Evolutionary conservation across 2,888 invertebrate genomes (phyloP), one percentile per base, ranked within the genome.

Genomic region (Tenodera sinensis): DNA sequence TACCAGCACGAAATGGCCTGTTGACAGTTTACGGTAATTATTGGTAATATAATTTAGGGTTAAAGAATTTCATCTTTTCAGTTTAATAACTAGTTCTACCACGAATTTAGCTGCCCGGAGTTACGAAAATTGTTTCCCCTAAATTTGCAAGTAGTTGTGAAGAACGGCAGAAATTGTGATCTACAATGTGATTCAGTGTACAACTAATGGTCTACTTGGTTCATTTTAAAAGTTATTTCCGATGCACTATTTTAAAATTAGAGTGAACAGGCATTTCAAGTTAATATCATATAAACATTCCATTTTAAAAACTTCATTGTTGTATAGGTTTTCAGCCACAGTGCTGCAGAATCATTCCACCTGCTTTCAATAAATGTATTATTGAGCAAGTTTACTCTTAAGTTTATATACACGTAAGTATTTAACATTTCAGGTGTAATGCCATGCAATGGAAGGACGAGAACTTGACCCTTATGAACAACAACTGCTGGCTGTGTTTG

Each of bases 401-500:
- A 42, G 9, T 42, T 42, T 12, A 12, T 42, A 42, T 34, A 34
- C 7, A n/a, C 4, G 0, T 4, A 34, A 4, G 2, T 30, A 7
- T 42, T 2, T 42, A 42, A 20, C 7, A 4, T 14, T 83, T n/a
- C 34, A 87, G n/a, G 30, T 87, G n/a, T n/a, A 83, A 30, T 88
- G 89, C 89, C 84, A 89, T 90, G 90, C 81, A 87, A 90, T 90
- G 90, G 90, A 89, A 83, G 89, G 84, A 47, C 85, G 87, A 84
- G 88, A 84, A 54, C 87, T 89, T 88, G 96, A 97, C 94, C 97
- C 96, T 84, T 97, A 97, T 92, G 97, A 97, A 93, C 96, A 96
- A 93, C 97, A 97, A 94, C 94, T 97, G 92, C 95, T 96, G 92
- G 95, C 96, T 92, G 97, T 97, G 92, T 97, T 97, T 92, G 96